These are phyloP conservation scores for Lottia gigantea DNA, from an alignment of 2,888 invertebrate species.

Conservation along the genomic window DNA sequence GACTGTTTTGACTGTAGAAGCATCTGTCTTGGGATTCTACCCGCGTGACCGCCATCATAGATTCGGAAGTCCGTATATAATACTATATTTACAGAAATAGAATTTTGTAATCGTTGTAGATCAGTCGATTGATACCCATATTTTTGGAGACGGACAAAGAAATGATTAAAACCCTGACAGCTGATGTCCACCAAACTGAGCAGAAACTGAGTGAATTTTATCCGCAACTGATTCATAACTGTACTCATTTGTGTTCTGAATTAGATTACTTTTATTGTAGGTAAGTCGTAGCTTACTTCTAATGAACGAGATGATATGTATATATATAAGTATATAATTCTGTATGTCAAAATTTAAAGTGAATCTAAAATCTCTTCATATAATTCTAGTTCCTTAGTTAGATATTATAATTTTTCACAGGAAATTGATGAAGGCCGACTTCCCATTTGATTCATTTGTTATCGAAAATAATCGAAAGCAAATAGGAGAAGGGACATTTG, in stretches of 20 bases:
- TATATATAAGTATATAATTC: too few relatives aligned
- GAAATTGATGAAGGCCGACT: slow-evolving; percentile 52
- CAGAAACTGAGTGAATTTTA: slow-evolving; percentile 39
- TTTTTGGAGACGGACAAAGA: slow-evolving; percentile 52
- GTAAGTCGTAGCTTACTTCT: background rate
- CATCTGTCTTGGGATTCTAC: too few relatives aligned
- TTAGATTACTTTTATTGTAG: background rate
- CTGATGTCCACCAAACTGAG: slow-evolving; percentile 40
- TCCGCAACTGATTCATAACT: slow-evolving; percentile 36
- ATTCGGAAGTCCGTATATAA: too few relatives aligned
- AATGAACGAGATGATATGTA: too few relatives aligned
- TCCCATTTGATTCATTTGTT: slow-evolving; percentile 40
- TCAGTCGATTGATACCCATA: slow-evolving; percentile 45
- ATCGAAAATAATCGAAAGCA: slow-evolving; percentile 38
- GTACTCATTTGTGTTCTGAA: slow-evolving; percentile 18
- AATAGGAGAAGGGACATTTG: slow-evolving; percentile 56
- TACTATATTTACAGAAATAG: too few relatives aligned
- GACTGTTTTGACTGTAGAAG: too few relatives aligned
- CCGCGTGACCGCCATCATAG: too few relatives aligned
- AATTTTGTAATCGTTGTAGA: too few relatives aligned
- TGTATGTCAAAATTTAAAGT: too few relatives aligned
- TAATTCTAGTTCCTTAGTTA: too few relatives aligned
- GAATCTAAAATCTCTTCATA: too few relatives aligned
- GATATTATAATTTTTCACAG: slow-evolving; percentile 49
- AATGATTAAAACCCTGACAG: slow-evolving; percentile 43